phyloP scores from a whole-genome alignment of 1,140 invertebrate genomes.

The Brachionus paranguensis region DNA sequence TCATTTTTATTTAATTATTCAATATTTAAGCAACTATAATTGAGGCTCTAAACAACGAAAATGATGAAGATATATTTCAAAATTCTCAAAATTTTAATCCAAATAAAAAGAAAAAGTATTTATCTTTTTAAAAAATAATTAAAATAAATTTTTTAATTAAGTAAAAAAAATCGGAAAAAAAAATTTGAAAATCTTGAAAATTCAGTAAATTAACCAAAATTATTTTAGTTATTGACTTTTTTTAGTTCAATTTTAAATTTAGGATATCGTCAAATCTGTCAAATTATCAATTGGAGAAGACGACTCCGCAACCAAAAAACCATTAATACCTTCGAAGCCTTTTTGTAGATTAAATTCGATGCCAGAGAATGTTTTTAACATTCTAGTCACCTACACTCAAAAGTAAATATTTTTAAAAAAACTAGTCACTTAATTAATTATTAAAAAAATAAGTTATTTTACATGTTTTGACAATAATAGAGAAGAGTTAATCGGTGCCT shows the following conservation, averaged over 20 bases:
- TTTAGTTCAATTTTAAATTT: neutral
- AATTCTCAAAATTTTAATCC: constrained; percentile 20
- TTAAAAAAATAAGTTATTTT: constrained; percentile 20
- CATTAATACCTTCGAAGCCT: neutral
- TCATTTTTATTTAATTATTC: neutral
- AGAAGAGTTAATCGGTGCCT: neutral
- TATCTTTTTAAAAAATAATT: neutral
- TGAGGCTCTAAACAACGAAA: neutral
- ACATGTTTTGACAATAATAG: constrained; percentile 8
- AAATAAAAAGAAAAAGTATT: constrained; percentile 15
- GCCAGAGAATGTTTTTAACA: constrained; percentile 24
- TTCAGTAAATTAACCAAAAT: neutral
- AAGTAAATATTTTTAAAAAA: constrained; percentile 4
- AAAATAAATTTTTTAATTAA: neutral
- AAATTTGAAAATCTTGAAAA: constrained; percentile 3
- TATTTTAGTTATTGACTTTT: neutral
- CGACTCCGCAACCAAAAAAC: neutral
- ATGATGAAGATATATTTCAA: neutral
- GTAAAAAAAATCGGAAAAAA: constrained; percentile 26
- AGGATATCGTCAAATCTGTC: neutral
- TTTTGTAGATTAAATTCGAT: neutral
- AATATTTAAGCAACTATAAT: neutral
- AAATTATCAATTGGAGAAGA: constrained; percentile 10
- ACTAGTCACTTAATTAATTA: neutral
- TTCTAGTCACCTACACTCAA: constrained; percentile 11